A percentile compares a stretch with the other conserved stretches of the same genome.
phyloP scores from a whole-genome alignment of 2,113 vertebrate species.

The Ciconia maguari region DNA sequence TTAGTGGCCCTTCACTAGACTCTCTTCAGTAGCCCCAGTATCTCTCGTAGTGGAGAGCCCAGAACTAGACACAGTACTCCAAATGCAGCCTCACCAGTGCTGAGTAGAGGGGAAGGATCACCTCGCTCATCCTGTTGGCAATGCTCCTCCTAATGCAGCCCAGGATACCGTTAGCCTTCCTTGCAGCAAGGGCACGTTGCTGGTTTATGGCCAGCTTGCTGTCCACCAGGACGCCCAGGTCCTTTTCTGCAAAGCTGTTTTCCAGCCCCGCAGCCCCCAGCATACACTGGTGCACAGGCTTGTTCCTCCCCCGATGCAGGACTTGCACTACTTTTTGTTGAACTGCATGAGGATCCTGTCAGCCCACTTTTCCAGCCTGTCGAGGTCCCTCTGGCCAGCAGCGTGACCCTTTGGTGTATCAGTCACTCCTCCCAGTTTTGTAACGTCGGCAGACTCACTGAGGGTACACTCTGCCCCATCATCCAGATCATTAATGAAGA shows the following conservation, averaged over 20 bases:
- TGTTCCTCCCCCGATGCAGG: neutral
- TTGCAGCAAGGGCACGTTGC: neutral
- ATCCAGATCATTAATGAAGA: neutral
- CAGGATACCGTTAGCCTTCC: neutral
- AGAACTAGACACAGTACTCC: neutral
- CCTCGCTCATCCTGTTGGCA: neutral
- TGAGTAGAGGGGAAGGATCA: neutral
- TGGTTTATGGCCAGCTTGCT: neutral
- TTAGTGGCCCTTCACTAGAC: neutral
- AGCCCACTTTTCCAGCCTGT: neutral
- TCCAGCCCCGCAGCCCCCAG: neutral
- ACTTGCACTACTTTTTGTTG: neutral
- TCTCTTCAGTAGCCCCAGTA: neutral
- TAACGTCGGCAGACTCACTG: neutral
- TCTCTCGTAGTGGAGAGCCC: neutral
- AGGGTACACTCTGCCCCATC: neutral
- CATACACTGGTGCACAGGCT: neutral
- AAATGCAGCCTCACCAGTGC: neutral
- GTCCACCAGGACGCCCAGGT: neutral
- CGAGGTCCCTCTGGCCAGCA: neutral
- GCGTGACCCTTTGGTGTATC: neutral
- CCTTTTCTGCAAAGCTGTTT: neutral
- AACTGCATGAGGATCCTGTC: neutral
- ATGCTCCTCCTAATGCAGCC: neutral
- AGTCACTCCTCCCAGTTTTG: neutral